phyloP scores from a whole-genome alignment of 2,797 vertebrate genomes.

The Gallirallus australis region DNA sequence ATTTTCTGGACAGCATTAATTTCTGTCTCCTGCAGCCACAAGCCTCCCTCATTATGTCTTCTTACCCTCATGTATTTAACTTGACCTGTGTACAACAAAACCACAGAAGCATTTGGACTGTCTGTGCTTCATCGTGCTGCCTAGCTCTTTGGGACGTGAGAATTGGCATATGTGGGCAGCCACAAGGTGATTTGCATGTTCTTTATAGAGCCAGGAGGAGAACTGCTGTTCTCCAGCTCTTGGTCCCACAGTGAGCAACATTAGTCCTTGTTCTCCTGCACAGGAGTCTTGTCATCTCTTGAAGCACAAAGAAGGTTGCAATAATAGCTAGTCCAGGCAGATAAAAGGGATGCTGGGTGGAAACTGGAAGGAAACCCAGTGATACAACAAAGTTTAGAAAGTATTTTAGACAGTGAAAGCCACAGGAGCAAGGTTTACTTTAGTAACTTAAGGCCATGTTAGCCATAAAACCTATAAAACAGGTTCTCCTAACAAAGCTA shows the following conservation, averaged over 20 bases:
- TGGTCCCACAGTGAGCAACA: rapidly evolving
- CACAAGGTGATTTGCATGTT: neutral
- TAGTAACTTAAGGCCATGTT: neutral
- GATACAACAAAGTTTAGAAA: neutral
- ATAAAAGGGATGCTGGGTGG: neutral
- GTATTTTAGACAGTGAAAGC: neutral
- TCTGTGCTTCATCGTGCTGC: neutral
- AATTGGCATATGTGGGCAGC: rapidly evolving
- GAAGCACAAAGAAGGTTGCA: neutral
- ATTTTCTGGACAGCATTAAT: neutral
- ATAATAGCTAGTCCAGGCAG: neutral
- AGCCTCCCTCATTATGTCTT: neutral
- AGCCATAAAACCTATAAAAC: conserved; percentile 45
- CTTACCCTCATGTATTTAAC: neutral
- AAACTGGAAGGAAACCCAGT: neutral
- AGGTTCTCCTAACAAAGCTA: conserved; percentile 26
- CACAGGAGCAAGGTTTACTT: neutral
- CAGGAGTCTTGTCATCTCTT: neutral
- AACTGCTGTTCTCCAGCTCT: neutral
- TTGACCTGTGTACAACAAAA: neutral
- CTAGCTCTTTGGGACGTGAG: neutral
- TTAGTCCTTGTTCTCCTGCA: neutral
- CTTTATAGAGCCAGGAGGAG: neutral
- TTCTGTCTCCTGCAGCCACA: neutral
- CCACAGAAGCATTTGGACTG: neutral